Evolutionary conservation across 1,140 invertebrate genomes (phyloP), one percentile per base, ranked within the genome.

Genomic region (Microplitis mediator): DNA sequence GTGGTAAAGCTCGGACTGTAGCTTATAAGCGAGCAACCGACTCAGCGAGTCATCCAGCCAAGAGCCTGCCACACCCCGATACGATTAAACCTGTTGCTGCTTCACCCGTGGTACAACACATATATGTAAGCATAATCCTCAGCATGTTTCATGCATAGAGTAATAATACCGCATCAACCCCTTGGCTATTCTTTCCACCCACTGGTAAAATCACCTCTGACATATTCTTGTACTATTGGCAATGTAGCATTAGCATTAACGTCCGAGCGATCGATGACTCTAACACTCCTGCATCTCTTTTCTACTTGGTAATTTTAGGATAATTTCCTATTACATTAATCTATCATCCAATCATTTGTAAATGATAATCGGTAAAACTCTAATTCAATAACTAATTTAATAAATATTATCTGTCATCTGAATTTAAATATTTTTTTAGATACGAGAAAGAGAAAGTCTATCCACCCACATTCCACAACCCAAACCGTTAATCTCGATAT

Each of bases 61-160:
- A 75, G 69, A 71, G 74, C 71, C 72, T 78, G 82, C 82, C 81
- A 83, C 81, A 84, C 81, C 82, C 82, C 79, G 77, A 81, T 78
- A 80, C 78, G 80, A 83, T 83, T 82, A 84, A 84, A 84, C 82
- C 82, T 84, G 81, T 84, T 84, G 82, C 81, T 81, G 78, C 77
- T 82, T 81, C 72, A 78, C 77, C 80, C 76, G 74, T 79, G 78
- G 73, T 74, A 75, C 32, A 67, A 72, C 73, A 73, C 23, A 74
- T 76, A 74, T 75, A 77, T 51, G 68, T 75, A 76, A 76, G 68
- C 68, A 70, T 36, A 69, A 73, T 56, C 68, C 74, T 64, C 70
- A 64, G 71, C 72, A 66, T 71, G 71, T 73, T 75, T 75, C 52
- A 72, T 72, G 36, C 39, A 56, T 71, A 63, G 54, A 72, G 70